Evolutionary conservation across 2,113 vertebrate species (phyloP).

Genomic region (Erythrocebus patas): DNA sequence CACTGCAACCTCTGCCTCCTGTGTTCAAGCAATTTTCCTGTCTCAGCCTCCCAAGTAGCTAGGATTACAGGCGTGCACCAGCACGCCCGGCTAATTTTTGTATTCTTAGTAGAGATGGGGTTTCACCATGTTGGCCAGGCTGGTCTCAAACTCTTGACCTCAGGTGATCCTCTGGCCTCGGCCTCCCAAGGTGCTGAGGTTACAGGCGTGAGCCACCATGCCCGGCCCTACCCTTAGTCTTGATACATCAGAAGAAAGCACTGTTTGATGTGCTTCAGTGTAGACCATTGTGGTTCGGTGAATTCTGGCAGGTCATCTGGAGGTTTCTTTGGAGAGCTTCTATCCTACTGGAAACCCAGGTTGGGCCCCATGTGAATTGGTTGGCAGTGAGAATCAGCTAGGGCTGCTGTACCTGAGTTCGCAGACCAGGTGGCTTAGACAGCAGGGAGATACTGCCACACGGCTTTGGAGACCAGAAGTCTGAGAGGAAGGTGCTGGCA

Average conservation of each 20-base stretch:
- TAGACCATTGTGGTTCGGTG: rapidly evolving
- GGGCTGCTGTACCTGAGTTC: neutral
- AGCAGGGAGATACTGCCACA: neutral
- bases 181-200: too few relatives aligned
- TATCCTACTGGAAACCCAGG: rapidly evolving
- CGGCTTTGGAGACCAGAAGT: rapidly evolving
- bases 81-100: too few relatives aligned
- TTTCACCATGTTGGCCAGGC: too few relatives aligned
- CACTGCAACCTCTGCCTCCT: too few relatives aligned
- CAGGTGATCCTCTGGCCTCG: too few relatives aligned
- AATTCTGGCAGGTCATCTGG: rapidly evolving
- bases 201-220: too few relatives aligned
- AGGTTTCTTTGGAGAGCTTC: neutral
- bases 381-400: rapidly evolving
- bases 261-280: rapidly evolving
- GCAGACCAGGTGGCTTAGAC: neutral
- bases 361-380: rapidly evolving
- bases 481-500: rapidly evolving
- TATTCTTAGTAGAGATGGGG: too few relatives aligned
- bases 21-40: too few relatives aligned
- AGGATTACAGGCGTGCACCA: too few relatives aligned
- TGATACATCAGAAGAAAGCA: neutral
- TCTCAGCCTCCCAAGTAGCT: too few relatives aligned
- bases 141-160: too few relatives aligned
- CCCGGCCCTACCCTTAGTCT: neutral